phyloP scores from a whole-genome alignment of 2,797 vertebrate genomes.

The Sebastes vulpes region DNA sequence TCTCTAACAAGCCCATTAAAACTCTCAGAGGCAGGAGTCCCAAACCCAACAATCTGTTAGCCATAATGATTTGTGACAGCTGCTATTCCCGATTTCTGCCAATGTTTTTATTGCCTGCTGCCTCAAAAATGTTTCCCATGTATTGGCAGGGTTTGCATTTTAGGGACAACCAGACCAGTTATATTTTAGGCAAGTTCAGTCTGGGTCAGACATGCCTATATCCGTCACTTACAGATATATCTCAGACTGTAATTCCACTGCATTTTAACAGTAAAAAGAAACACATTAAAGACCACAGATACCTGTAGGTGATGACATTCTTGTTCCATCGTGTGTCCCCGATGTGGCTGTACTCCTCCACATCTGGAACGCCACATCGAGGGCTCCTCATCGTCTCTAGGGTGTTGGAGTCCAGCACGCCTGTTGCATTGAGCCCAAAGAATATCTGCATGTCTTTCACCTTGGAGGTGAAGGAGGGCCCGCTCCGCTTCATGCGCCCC shows the following conservation, averaged over 20 bases:
- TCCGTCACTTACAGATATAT: background rate
- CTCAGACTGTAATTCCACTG: background rate
- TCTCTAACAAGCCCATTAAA: slow-evolving; percentile 24
- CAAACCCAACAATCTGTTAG: slow-evolving; percentile 29
- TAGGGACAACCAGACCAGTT: background rate
- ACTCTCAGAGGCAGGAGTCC: slow-evolving; percentile 25
- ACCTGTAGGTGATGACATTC: slow-evolving; percentile 85
- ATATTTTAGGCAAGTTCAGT: slow-evolving; percentile 23
- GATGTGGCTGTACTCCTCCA: slow-evolving; percentile 78
- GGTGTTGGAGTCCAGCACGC: slow-evolving; percentile 76
- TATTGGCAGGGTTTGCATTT: slow-evolving; percentile 8
- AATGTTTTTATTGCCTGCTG: slow-evolving; percentile 23
- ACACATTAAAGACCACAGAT: background rate
- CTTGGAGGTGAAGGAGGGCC: slow-evolving; percentile 76
- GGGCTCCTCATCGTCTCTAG: slow-evolving; percentile 80
- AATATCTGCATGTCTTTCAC: slow-evolving; percentile 88
- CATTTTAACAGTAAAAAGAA: background rate
- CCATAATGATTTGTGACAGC: slow-evolving; percentile 37
- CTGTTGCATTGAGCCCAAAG: slow-evolving; percentile 84
- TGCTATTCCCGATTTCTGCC: slow-evolving; percentile 15
- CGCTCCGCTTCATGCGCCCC: slow-evolving; percentile 75
- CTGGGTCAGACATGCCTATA: background rate
- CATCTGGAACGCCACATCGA: slow-evolving; percentile 86
- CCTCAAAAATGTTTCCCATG: slow-evolving; percentile 16
- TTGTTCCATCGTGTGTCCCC: slow-evolving; percentile 81